Evolutionary conservation across 2,888 invertebrate species (phyloP), one percentile per base, ranked within the genome.

Genomic region (Acutogordius australiensis): DNA sequence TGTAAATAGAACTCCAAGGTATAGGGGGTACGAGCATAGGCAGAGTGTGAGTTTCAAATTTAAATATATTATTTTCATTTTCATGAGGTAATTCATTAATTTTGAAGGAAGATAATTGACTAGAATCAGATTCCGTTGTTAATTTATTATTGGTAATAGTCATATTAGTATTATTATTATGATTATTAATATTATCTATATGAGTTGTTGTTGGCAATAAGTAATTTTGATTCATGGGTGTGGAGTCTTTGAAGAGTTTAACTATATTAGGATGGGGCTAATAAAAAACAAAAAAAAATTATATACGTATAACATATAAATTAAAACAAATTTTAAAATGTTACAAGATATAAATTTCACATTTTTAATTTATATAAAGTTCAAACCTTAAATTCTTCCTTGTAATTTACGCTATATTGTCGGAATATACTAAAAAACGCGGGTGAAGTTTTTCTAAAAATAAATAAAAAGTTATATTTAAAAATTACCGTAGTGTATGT

Each of bases 301-400:
- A n/a, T n/a, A n/a, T n/a, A n/a, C n/a, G n/a, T n/a, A n/a, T n/a
- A n/a, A n/a, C n/a, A n/a, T n/a, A n/a, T n/a, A n/a, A n/a, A n/a
- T n/a, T n/a, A n/a, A n/a, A n/a, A n/a, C n/a, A n/a, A n/a, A n/a
- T n/a, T n/a, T n/a, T n/a, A n/a, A n/a, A n/a, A n/a, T n/a, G n/a
- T n/a, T n/a, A n/a, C n/a, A n/a, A n/a, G n/a, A n/a, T n/a, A n/a
- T n/a, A n/a, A n/a, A n/a, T n/a, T n/a, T n/a, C n/a, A n/a, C n/a
- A n/a, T n/a, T n/a, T 37, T 37, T 8, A n/a, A 37, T 8, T n/a
- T 13, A 13, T 8, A 51, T n/a, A 23, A 8, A 8, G 4, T 21
- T 4, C 26, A n/a, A 21, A 51, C 51, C 23, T 23, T 51, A 51
- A 51, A 51, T 51, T 51, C 51, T 26, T 51, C 51, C 51, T 51